phyloP scores from a whole-genome alignment of 53 echinoderm and acorn worm species.

The Paracentrotus lividus region DNA sequence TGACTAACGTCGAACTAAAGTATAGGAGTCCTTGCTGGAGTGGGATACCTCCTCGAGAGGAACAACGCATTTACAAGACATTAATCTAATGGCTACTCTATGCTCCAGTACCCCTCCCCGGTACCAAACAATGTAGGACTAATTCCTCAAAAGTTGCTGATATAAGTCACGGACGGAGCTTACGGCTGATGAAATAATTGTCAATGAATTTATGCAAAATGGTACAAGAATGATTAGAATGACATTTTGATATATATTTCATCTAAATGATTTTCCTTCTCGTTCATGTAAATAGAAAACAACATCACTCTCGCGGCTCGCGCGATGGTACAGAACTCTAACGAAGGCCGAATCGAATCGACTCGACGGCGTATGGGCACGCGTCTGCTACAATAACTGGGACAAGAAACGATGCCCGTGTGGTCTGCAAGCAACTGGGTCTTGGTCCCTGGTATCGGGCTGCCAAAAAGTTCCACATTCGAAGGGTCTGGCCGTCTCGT shows the following conservation, averaged over 20 bases:
- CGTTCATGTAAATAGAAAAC: conserved; percentile 9
- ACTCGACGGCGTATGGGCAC: conserved; percentile 59
- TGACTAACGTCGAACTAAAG: no score
- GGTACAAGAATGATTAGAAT: no score
- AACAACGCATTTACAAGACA: no score
- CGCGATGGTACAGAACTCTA: conserved; percentile 5
- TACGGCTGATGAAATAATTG: no score
- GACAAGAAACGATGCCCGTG: conserved; percentile 55
- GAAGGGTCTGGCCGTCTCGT: conserved; percentile 22
- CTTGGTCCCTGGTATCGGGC: conserved; percentile 53
- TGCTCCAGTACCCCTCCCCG: no score
- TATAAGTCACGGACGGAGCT: no score
- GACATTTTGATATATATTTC: background rate
- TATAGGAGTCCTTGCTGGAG: no score
- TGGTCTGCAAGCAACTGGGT: conserved; percentile 59
- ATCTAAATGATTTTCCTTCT: background rate
- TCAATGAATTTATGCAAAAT: no score
- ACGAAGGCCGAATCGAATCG: conserved; percentile 63
- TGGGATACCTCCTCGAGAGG: no score
- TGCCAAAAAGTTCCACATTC: background rate
- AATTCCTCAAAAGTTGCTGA: no score
- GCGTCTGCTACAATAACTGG: conserved; percentile 63
- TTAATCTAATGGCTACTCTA: no score
- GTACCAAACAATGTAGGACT: no score
- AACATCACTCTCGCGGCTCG: conserved; percentile 56